Evolutionary conservation across 2,797 vertebrate species (phyloP).

Genomic region (Eidolon dupreanum): DNA sequence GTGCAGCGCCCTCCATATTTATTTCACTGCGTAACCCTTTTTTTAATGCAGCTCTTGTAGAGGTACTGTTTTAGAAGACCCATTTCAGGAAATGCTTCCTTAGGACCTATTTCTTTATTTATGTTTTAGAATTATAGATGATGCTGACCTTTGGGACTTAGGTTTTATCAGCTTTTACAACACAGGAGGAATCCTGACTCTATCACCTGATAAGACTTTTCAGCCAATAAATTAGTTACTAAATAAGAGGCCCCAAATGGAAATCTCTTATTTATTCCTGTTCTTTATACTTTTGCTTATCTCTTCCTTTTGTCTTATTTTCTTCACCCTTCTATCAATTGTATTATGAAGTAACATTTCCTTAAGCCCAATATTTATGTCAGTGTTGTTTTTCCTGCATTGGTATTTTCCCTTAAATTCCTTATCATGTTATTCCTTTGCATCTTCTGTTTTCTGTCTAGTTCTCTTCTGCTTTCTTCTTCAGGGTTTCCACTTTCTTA

Average conservation of each 20-base stretch:
- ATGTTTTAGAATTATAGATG: not conserved
- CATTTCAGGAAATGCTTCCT: not conserved
- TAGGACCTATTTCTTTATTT: not conserved
- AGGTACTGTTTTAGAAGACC: not conserved
- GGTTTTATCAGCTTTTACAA: not conserved
- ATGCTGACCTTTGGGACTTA: not conserved
- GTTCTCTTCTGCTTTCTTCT: not conserved
- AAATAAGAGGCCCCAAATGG: not conserved
- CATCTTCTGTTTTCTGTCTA: not conserved
- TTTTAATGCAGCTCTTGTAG: not conserved
- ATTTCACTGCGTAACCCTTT: not conserved
- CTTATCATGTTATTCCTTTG: not conserved
- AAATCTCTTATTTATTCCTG: not conserved
- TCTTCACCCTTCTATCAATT: not conserved
- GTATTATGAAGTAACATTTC: constrained; percentile 20
- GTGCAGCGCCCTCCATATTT: not conserved
- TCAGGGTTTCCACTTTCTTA: not conserved
- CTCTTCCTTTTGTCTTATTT: not conserved
- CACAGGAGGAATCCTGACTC: not conserved
- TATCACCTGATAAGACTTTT: not conserved
- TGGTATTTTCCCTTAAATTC: not conserved
- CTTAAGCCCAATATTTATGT: not conserved
- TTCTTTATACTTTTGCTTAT: not conserved
- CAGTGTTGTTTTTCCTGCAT: not conserved
- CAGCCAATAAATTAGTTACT: not conserved